Base-by-base conservation (phyloP, 2,888 invertebrate genomes). In the Melinaea marsaeus region DNA sequence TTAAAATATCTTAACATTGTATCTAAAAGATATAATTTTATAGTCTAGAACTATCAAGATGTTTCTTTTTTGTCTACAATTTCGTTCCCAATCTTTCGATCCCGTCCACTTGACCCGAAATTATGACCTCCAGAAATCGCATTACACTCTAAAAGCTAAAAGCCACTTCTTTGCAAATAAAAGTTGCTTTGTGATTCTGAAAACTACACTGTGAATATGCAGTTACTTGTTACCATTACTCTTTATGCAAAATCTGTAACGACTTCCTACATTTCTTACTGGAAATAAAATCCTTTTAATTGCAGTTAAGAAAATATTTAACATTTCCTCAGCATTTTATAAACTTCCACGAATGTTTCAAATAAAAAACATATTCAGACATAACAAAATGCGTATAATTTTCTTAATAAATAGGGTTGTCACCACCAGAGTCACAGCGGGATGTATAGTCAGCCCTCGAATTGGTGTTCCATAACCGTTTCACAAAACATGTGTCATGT, bases 351-450 rank as follows among this genome's bases (percentile, higher is more conserved):
- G 11, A 5, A 42, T 42, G 9, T 9, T 42, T 42, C 42, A 42
- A 9, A 9, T 51, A 51, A 6, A 32, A 48, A 51, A 51, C 51
- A 3, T 51, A 32, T 51, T 32, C 51, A 51, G 9, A 22, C 42
- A 59, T 42, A 62, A 63, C 61, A 71, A 69, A 67, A 72, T 64
- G 66, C 68, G 62, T 67, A 75, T 75, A 78, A 79, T 68, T 72
- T 75, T 77, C 79, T 82, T 77, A 74, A 72, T 74, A 73, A 78
- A 74, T 79, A 81, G 79, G 80, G 84, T 73, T 85, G 86, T 85
- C 86, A 85, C 71, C 74, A 74, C 64, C 85, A 86, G 80, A 74
- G 66, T 62, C 75, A 63, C 79, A 75, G 75, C 78, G 76, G 80
- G 80, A 72, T 67, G 70, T 69, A 46, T 58, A 37, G 55, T 37